Evolutionary conservation across 2,797 vertebrate genomes (phyloP).

Genomic region (Chrysocyon brachyurus): DNA sequence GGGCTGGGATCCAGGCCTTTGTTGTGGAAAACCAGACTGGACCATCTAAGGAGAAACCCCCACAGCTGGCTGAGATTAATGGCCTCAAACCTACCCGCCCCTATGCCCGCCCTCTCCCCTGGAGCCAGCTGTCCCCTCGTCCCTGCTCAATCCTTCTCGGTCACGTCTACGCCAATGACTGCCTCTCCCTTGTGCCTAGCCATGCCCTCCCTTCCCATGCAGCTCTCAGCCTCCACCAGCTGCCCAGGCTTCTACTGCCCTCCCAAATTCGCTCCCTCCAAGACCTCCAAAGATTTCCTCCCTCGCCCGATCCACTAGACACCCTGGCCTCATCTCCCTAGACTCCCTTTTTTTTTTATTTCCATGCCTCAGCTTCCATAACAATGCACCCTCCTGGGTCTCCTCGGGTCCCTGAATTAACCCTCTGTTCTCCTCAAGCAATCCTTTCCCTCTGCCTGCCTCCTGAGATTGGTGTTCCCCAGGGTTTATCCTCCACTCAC

Average conservation of each 20-base stretch:
- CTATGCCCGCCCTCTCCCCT: not conserved
- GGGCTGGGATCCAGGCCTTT: not conserved
- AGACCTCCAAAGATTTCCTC: not conserved
- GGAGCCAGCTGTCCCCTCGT: no score
- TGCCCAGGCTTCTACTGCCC: not conserved
- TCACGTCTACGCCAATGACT: no score
- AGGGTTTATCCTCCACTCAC: fast-evolving
- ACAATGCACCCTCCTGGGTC: no score
- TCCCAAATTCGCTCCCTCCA: not conserved
- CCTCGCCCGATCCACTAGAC: no score
- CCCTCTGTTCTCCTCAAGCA: not conserved
- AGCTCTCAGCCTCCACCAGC: not conserved
- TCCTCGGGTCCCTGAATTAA: not conserved
- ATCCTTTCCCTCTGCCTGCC: not conserved
- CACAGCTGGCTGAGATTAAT: not conserved
- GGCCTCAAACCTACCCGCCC: not conserved
- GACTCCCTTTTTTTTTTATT: not conserved
- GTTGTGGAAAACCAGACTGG: not conserved
- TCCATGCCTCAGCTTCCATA: not conserved
- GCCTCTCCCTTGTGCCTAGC: not conserved
- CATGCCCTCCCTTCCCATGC: not conserved
- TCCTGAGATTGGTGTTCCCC: not conserved
- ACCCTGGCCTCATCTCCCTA: not conserved
- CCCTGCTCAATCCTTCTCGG: not conserved
- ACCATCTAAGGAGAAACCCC: not conserved